Evolutionary conservation across 2,113 vertebrate genomes (phyloP), one percentile per base, ranked within the genome.

Genomic region (Bos taurus): DNA sequence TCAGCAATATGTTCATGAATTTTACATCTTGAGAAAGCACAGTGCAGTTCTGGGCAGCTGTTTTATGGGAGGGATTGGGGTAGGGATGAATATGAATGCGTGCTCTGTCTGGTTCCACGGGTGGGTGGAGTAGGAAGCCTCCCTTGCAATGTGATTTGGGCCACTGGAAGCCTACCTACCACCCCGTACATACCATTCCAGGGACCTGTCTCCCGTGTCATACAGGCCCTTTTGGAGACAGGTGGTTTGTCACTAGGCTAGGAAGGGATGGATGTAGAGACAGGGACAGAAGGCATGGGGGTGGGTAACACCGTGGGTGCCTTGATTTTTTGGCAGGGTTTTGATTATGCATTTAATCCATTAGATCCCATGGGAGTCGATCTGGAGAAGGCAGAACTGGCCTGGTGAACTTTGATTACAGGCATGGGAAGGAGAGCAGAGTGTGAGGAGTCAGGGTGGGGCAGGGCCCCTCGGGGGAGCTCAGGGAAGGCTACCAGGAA

Each of bases 221-320:
- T 3, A 8, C 1, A 2, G 77, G 57, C 16, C 80, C 26, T 59
- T 84, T 67, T 7, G 74, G 84, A 78, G 88, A 89, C 33, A 46
- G 30, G 56, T 81, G 64, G 54, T 67, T 59, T 71, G 91, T 52
- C 80, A 48, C 26, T 54, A 64, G 64, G 91, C 56, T 88, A 71
- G 67, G 78, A 56, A 40, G 62, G 33, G 77, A 59, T 52, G 52
- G 56, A 33, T 71, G 25, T 19, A 36, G 9, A n/a, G 67, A 71
- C 17, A 46, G 89, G 95, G 94, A 88, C 86, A 94, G 85, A 92
- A 97, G 97, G 81, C 52, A 56, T 62, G 93, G 59, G 77, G 87
- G 90, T 77, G 92, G 82, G 67, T 60, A 56, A 64, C 74, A 2
- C 15, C 14, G 71, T 52, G 17, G 16, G 62, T 36, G 57, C 88